Evolutionary conservation across 2,888 invertebrate species (phyloP).

Genomic region (Anthoptus insignis): DNA sequence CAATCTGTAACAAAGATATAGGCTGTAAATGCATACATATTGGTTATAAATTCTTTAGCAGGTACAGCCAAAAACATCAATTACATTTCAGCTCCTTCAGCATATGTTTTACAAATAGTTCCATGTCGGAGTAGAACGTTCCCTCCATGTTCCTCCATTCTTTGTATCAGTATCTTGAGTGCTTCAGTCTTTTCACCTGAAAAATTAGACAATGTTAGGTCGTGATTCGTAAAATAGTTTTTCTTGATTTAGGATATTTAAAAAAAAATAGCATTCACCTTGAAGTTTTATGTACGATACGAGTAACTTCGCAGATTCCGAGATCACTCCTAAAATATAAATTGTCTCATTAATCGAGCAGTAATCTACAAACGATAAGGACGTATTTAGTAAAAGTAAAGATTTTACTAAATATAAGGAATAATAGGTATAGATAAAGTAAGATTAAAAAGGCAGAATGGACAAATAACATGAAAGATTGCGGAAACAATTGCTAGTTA

Average conservation of each 20-base stretch:
- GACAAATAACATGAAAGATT: no score
- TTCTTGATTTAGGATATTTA: no score
- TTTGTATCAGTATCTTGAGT: slow-evolving; percentile 60
- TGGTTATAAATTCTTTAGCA: neutral
- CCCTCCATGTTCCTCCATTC: slow-evolving; percentile 61
- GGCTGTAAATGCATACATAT: neutral
- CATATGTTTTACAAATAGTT: slow-evolving; percentile 63
- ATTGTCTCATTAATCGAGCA: neutral
- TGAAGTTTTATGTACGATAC: slow-evolving; percentile 66
- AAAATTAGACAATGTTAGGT: no score
- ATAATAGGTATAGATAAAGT: no score
- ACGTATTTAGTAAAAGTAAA: no score
- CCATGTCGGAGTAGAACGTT: slow-evolving; percentile 72
- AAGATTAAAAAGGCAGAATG: no score
- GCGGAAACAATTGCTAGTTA: no score
- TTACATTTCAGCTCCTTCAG: slow-evolving; percentile 68
- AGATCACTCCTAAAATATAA: slow-evolving; percentile 65
- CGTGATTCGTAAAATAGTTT: no score
- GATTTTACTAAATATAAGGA: no score
- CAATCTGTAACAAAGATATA: slow-evolving; percentile 58
- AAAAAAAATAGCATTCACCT: slow-evolving; percentile 55
- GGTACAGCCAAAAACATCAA: neutral
- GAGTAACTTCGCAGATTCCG: slow-evolving; percentile 58
- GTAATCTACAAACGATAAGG: no score
- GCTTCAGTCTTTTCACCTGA: slow-evolving; percentile 69